Evolutionary conservation across 2,113 vertebrate genomes (phyloP), one percentile per base, ranked within the genome.

Genomic region (Sakesphorus luctuosus): DNA sequence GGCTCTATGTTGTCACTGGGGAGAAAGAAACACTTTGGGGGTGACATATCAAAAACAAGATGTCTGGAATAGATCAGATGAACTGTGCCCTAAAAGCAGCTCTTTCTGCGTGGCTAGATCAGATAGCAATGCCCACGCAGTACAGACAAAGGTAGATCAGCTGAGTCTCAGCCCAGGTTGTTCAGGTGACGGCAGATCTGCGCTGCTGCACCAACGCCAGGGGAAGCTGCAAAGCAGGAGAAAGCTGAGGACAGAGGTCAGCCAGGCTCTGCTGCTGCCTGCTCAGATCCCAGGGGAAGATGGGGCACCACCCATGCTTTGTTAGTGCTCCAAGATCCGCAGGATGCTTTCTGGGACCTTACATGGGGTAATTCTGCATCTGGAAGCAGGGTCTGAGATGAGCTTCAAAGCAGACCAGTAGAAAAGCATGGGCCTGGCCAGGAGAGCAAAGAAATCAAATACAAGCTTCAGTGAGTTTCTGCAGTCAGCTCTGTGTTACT

Each of bases 141-240:
- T 9, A 40, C 55, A 44, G 1, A 14, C 20, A 23, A 15, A 74
- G 38, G 35, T 19, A 59, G 61, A 55, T 33, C 66, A 89, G 36
- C 36, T 33, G 55, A 23, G 29, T 12, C 56, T 83, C 79, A 86
- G 86, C 44, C 35, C 46, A 49, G 17, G 36, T 7, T 49, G 21
- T 25, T 86, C 20, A 49, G 69, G 35, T 1, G 6, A 61, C 52
- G 52, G 29, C 67, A 79, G 67, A 33, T 52, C 58, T 13, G 21
- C 46, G 44, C 47, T 2, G 1, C 29, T 18, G 66, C 82, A 26
- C 3, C 35, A 7, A 18, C 7, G 29, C 38, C 35, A 0, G 1
- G 63, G 52, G 59, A 87, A 77, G 63, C 18, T 80, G 40, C 46
- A 77, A 80, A 53, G 6, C 3, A 35, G 47, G 15, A 33, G 13